Conservation (phyloP, 2,113 vertebrate genomes). For the Donacobius atricapilla region DNA sequence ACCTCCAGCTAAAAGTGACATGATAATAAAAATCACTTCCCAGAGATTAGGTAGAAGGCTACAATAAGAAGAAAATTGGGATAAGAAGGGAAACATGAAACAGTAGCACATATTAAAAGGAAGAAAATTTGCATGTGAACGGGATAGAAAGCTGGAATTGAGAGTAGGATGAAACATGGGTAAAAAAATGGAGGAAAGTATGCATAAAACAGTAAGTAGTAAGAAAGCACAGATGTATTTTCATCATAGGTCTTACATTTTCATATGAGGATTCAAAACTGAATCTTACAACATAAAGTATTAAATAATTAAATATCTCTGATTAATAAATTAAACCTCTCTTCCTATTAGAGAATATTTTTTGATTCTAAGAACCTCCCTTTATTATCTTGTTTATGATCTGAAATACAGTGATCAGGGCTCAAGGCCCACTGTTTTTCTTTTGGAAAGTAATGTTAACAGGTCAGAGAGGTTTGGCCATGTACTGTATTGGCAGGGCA, state of each 20-base stretch:
- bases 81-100: background rate
- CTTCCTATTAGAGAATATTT: background rate
- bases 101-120: background rate
- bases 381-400: background rate
- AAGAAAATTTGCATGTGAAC: background rate
- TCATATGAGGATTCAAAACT: background rate
- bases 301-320: background rate
- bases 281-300: background rate
- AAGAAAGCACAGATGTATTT: background rate
- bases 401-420: background rate
- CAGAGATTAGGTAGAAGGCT: background rate
- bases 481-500: background rate
- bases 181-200: background rate
- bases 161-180: background rate
- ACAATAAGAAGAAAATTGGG: background rate
- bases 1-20: background rate
- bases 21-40: background rate
- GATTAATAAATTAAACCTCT: background rate
- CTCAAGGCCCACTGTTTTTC: background rate
- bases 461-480: background rate
- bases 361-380: background rate
- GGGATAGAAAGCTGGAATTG: background rate
- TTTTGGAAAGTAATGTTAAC: background rate
- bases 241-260: background rate
- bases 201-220: background rate